A percentile compares a stretch with the other conserved stretches of the same genome.
Evolutionary conservation across 2,888 invertebrate species (phyloP).

Genomic region (Lampropteryx suffumata): DNA sequence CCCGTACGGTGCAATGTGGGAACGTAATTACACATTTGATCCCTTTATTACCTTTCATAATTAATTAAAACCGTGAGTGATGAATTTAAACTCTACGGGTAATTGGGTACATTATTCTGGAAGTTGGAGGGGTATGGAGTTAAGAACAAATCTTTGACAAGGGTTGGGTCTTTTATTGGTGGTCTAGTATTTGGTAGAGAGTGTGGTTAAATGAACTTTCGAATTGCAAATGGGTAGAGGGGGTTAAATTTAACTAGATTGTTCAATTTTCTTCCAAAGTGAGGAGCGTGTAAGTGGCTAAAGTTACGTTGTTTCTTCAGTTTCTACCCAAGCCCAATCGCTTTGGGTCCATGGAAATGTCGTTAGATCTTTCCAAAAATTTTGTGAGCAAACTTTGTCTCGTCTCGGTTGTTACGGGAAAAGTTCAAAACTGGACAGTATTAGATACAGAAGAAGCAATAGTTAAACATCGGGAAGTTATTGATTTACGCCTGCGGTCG

Average conservation of each 20-base stretch:
- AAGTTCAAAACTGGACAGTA: too few relatives aligned
- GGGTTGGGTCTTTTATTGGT: slow-evolving; percentile 25
- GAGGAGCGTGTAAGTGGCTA: slow-evolving; percentile 1
- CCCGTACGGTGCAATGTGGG: slow-evolving; percentile 55
- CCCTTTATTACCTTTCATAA: slow-evolving; percentile 57
- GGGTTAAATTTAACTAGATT: not conserved
- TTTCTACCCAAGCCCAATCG: slow-evolving; percentile 12
- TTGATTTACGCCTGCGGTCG: too few relatives aligned
- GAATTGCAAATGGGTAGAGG: not conserved
- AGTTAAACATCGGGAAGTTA: too few relatives aligned
- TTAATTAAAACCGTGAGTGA: slow-evolving; percentile 51
- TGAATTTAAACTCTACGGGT: slow-evolving; percentile 36
- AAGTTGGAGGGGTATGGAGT: slow-evolving; percentile 25
- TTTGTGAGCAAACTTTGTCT: too few relatives aligned
- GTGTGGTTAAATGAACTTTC: slow-evolving; percentile 21
- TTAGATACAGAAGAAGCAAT: too few relatives aligned
- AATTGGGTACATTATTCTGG: slow-evolving; percentile 35
- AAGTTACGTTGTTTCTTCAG: not conserved
- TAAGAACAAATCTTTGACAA: slow-evolving; percentile 29
- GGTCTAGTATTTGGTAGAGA: slow-evolving; percentile 10
- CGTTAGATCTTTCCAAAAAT: not conserved
- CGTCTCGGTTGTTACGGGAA: too few relatives aligned
- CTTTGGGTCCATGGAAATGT: not conserved
- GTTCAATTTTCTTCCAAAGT: not conserved
- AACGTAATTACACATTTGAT: slow-evolving; percentile 58